Evolutionary conservation across 2,888 invertebrate genomes (phyloP), one percentile per base, ranked within the genome.

Genomic region (Dolichopus griseipennis): DNA sequence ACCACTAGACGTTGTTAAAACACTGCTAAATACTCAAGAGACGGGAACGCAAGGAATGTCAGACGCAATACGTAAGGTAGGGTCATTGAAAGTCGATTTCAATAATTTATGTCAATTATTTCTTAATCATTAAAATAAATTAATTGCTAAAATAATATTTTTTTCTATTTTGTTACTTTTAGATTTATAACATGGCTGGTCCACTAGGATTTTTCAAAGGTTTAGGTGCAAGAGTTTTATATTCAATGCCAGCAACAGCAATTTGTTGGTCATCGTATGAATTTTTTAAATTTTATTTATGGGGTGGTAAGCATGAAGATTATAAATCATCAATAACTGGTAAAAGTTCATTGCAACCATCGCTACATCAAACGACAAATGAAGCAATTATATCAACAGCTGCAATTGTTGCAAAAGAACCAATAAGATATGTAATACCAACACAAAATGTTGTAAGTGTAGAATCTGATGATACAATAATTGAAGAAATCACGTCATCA

Each of bases 261-360:
- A 97, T 99, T 79, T 96, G 97, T 80, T 99, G 99, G 99, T 95
- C 96, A 70, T 96, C 98, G 73, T 99, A 95, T 85, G 99, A 97
- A 86, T 91, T 92, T 79, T 93, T 95, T 84, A 97, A 97, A 83
- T 90, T 87, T 78, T 78, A 87, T 69, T 75, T 87, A 78, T 84
- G 81, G 76, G 85, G 80, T 68, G 74, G 76, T 68, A 77, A 76
- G 66, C 75, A 76, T 43, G 81, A 79, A 65, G 76, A 77, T 68
- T 82, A 80, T 72, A 80, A 81, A 75, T 81, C 81, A 71, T 80
- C 78, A 75, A 79, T 79, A 75, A 81, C 76, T 61, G 79, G 78
- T 69, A 79, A 76, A 74, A 80, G 75, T 73, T 77, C 74, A 75
- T 76, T 76, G 72, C 80, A 76, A 72, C 77, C 73, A 18, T 52